A percentile compares a stretch with the other conserved stretches of the same genome.
These are phyloP conservation scores for Cassiopea xamachana DNA, from an alignment of 30 jellyfish, hydroid and myxozoan genomes.

Conservation along the genomic window DNA sequence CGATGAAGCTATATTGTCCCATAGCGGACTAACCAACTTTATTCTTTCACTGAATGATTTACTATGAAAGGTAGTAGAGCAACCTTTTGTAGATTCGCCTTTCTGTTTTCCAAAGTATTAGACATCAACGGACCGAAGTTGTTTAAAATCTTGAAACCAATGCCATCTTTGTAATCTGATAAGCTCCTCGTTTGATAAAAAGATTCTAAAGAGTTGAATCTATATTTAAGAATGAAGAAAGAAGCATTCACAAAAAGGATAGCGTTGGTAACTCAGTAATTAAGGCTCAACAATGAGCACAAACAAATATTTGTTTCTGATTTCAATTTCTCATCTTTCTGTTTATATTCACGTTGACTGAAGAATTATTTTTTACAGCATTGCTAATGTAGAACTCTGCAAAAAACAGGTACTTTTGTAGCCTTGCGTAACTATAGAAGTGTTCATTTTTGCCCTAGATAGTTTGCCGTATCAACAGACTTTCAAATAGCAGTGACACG, in stretches of 20 bases:
- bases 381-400: constrained; percentile 7
- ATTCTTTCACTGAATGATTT: too few relatives aligned
- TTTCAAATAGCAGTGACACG: neutral
- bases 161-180: neutral
- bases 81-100: too few relatives aligned
- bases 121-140: neutral
- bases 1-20: too few relatives aligned
- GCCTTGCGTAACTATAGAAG: neutral
- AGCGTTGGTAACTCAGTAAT: constrained; percentile 8
- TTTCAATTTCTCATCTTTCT: constrained; percentile 20
- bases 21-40: too few relatives aligned
- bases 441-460: neutral
- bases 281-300: neutral
- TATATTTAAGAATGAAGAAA: neutral
- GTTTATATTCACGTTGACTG: neutral
- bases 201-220: constrained; percentile 2
- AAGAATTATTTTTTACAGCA: neutral
- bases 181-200: constrained; percentile 13
- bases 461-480: neutral
- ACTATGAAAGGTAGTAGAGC: too few relatives aligned
- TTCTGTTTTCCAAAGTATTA: neutral
- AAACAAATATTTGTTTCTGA: neutral
- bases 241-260: neutral
- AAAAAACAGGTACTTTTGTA: neutral
- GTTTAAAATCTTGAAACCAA: neutral